Conservation (phyloP, 2,113 vertebrate genomes). For the Terrapene triunguis region DNA sequence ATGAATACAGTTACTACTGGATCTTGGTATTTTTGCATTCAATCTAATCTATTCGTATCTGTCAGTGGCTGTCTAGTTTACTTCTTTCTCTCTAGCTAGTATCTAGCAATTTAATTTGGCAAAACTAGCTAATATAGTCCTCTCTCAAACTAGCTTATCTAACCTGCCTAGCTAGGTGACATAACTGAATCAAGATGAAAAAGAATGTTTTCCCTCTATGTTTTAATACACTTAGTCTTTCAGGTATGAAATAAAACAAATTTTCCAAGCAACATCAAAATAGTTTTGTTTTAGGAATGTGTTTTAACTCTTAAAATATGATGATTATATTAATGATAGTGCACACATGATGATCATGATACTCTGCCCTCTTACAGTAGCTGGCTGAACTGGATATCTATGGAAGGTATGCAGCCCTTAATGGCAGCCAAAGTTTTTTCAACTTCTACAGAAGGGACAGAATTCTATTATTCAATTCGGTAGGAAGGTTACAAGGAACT, state of each 20-base stretch:
- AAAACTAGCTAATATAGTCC: neutral
- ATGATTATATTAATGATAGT: neutral
- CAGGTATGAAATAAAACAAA: rapidly evolving
- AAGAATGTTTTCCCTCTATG: neutral
- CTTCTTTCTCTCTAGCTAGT: neutral
- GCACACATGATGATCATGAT: neutral
- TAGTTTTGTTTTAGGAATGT: neutral
- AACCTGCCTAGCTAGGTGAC: neutral
- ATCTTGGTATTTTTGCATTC: neutral
- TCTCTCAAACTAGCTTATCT: neutral
- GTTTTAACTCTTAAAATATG: neutral
- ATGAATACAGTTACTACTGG: neutral
- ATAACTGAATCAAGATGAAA: neutral
- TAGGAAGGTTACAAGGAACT: neutral
- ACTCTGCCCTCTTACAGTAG: neutral
- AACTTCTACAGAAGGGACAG: neutral
- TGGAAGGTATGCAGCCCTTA: neutral
- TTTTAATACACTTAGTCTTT: neutral
- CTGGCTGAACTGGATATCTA: neutral
- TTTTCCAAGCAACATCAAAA: neutral
- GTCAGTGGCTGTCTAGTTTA: neutral
- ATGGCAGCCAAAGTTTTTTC: constrained; percentile 2
- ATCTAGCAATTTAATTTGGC: neutral
- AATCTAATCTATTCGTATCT: neutral
- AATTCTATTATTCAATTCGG: neutral